Percentiles rank a stretch among this genome's conserved stretches.
phyloP scores from a whole-genome alignment of 2,888 invertebrate genomes.

The Amaurobius ferox region DNA sequence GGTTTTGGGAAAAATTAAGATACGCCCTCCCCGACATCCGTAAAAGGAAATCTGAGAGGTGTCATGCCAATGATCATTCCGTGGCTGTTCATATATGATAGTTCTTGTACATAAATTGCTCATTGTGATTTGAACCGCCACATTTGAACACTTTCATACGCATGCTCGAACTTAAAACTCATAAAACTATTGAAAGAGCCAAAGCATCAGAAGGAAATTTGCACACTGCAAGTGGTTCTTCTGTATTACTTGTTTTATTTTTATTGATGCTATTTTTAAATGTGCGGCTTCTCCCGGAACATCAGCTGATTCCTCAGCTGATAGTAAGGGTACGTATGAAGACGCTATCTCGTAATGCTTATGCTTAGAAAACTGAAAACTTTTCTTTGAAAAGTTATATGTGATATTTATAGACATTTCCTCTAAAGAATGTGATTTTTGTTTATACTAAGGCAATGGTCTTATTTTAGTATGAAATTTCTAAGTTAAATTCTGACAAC shows the following conservation, averaged over 20 bases:
- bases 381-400: slow-evolving; percentile 51
- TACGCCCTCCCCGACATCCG: slow-evolving; percentile 86
- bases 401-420: slow-evolving; percentile 65
- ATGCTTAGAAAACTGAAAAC: slow-evolving; percentile 28
- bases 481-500: background rate
- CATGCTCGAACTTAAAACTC: slow-evolving; percentile 3
- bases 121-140: slow-evolving; percentile 3
- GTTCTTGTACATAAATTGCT: background rate
- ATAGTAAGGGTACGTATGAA: slow-evolving; percentile 14
- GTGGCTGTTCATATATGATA: slow-evolving; percentile 72
- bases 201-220: slow-evolving; percentile 8
- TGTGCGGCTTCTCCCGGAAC: background rate
- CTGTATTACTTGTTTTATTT: background rate
- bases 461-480: slow-evolving; percentile 40
- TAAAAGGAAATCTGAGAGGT: slow-evolving; percentile 41
- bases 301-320: background rate
- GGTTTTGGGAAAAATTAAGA: slow-evolving; percentile 95
- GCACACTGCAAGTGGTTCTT: background rate
- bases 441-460: slow-evolving; percentile 45
- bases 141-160: background rate
- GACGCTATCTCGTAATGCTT: slow-evolving; percentile 38
- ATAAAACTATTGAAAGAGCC: background rate
- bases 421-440: slow-evolving; percentile 44
- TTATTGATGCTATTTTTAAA: background rate
- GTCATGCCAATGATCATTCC: slow-evolving; percentile 54